Conservation (phyloP, 2,797 vertebrate genomes). For the Siniperca obscura region DNA sequence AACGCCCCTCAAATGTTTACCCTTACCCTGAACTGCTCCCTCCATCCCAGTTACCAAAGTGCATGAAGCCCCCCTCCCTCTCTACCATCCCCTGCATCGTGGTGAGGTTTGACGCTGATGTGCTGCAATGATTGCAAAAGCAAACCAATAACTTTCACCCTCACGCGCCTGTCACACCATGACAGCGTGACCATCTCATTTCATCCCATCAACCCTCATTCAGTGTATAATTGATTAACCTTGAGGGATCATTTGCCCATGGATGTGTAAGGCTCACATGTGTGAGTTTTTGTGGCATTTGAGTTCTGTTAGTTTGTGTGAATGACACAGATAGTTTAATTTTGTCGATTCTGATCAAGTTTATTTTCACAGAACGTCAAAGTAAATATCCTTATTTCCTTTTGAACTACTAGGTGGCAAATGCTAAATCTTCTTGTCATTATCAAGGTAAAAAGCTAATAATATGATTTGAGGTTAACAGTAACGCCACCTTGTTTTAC, state of each 20-base stretch:
- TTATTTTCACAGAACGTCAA: conserved; percentile 25
- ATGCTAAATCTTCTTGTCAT: conserved; percentile 65
- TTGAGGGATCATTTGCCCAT: conserved; percentile 63
- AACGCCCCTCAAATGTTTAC: conserved; percentile 60
- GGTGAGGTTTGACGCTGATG: conserved; percentile 78
- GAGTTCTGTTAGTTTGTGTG: conserved; percentile 34
- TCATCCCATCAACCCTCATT: conserved; percentile 68
- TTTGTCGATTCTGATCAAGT: conserved; percentile 14
- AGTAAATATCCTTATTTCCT: conserved; percentile 64
- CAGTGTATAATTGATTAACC: conserved; percentile 71
- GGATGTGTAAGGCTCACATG: conserved; percentile 40
- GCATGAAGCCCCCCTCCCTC: conserved; percentile 77
- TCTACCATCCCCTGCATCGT: conserved; percentile 69
- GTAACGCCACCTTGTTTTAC: conserved; percentile 34
- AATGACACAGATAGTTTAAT: conserved; percentile 29
- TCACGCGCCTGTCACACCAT: conserved; percentile 41
- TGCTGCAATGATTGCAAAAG: conserved; percentile 85
- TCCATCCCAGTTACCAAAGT: conserved; percentile 60
- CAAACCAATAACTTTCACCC: conserved; percentile 69
- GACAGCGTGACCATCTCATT: conserved; percentile 68
- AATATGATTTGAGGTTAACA: conserved; percentile 34
- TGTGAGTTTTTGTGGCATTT: conserved; percentile 33
- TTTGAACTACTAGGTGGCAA: conserved; percentile 71
- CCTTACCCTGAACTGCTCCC: conserved; percentile 55
- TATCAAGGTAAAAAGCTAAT: conserved; percentile 66